phyloP scores from a whole-genome alignment of 2,113 vertebrate species.

The Chionis minor region DNA sequence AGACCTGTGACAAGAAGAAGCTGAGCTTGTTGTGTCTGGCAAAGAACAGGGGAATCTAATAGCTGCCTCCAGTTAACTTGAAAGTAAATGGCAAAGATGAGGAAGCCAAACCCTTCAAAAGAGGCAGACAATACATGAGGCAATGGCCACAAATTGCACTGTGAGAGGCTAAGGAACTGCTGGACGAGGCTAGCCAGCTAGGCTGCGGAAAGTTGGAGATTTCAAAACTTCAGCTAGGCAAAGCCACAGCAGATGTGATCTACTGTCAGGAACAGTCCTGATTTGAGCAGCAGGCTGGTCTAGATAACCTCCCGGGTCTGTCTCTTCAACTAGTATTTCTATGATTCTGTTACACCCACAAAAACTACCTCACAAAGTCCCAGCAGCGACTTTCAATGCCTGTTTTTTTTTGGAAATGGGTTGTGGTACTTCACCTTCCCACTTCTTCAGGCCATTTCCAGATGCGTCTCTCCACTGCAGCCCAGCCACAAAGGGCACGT shows the following conservation, averaged over 20 bases:
- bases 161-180: not conserved
- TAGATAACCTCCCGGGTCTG: not conserved
- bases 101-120: not conserved
- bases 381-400: not conserved
- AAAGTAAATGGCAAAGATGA: not conserved
- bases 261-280: not conserved
- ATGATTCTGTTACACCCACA: fast-evolving
- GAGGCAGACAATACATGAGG: not conserved
- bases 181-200: not conserved
- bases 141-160: not conserved
- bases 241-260: not conserved
- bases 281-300: not conserved
- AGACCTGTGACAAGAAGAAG: not conserved
- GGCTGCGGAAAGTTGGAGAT: not conserved
- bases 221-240: not conserved
- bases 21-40: not conserved
- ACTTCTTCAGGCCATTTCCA: conserved; percentile 68
- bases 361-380: not conserved
- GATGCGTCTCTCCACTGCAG: conserved; percentile 81
- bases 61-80: not conserved
- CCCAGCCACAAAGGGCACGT: conserved; percentile 75
- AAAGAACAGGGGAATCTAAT: not conserved
- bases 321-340: not conserved
- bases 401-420: not conserved
- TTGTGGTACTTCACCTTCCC: conserved; percentile 78